Conservation (phyloP, 2,888 invertebrate species). For the Dryobota labecula region DNA sequence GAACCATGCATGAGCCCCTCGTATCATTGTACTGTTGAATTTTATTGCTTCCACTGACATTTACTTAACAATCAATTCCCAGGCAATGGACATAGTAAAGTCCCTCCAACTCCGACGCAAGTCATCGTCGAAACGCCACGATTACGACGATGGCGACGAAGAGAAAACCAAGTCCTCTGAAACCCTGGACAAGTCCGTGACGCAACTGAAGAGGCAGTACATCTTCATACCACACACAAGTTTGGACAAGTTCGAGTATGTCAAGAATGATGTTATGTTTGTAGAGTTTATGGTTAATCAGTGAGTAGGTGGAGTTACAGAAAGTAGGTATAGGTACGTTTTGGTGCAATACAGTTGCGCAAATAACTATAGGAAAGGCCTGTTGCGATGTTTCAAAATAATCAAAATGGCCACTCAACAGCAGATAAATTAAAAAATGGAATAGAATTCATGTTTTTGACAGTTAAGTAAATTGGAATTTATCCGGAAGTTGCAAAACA, state of each 20-base stretch:
- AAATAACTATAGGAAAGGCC: not conserved
- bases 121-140: constrained; percentile 82
- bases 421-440: not conserved
- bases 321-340: no score
- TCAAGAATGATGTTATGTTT: constrained; percentile 91
- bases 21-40: no score
- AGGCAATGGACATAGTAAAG: constrained; percentile 92
- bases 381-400: not conserved
- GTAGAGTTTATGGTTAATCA: constrained; percentile 89
- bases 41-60: not conserved
- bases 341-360: no score
- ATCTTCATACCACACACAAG: constrained; percentile 92
- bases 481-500: not conserved
- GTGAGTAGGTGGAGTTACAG: constrained; percentile 50
- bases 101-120: constrained; percentile 88
- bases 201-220: constrained; percentile 88
- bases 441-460: not conserved
- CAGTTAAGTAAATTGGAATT: no score
- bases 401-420: not conserved
- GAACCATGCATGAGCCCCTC: no score
- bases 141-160: constrained; percentile 78
- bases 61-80: constrained; percentile 31
- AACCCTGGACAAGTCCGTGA: constrained; percentile 78
- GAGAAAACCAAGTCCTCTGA: constrained; percentile 78
- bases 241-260: constrained; percentile 90